Percentiles rank a stretch among this genome's conserved stretches.
Conservation (phyloP, 2,888 invertebrate genomes). For the Caradrina kadenii region DNA sequence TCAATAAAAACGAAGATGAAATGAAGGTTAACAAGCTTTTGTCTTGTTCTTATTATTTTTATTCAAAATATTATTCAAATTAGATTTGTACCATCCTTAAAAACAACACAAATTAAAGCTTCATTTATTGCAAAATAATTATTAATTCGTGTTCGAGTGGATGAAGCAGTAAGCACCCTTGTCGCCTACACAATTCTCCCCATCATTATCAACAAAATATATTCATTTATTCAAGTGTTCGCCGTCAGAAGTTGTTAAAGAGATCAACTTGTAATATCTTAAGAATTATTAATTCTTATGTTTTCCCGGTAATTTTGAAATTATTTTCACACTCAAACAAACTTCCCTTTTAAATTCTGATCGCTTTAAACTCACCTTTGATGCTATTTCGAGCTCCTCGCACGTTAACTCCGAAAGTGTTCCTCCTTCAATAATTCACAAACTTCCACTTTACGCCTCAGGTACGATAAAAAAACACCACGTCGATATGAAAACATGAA, state of each 20-base stretch:
- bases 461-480: constrained; percentile 81
- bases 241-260: constrained; percentile 60
- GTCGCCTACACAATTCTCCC: constrained; percentile 55
- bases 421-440: constrained; percentile 72
- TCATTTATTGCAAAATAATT: constrained; percentile 51
- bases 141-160: constrained; percentile 58
- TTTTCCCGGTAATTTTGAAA: constrained; percentile 61
- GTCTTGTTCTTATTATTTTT: constrained; percentile 29
- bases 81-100: constrained; percentile 6
- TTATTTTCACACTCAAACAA: constrained; percentile 60
- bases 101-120: constrained; percentile 39
- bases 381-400: constrained; percentile 64
- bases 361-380: constrained; percentile 80
- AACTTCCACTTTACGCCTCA: constrained; percentile 76
- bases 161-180: constrained; percentile 48
- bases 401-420: constrained; percentile 66
- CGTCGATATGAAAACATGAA: constrained; percentile 75
- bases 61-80: constrained; percentile 22
- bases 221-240: constrained; percentile 74
- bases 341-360: constrained; percentile 78
- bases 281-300: constrained; percentile 67
- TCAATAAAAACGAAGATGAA: constrained; percentile 21
- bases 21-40: constrained; percentile 46
- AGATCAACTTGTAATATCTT: constrained; percentile 69
- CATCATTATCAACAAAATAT: constrained; percentile 68